Percentiles rank a stretch among this genome's conserved stretches.
Evolutionary conservation across 1,140 invertebrate genomes (phyloP).

Genomic region (Microplitis demolitor): DNA sequence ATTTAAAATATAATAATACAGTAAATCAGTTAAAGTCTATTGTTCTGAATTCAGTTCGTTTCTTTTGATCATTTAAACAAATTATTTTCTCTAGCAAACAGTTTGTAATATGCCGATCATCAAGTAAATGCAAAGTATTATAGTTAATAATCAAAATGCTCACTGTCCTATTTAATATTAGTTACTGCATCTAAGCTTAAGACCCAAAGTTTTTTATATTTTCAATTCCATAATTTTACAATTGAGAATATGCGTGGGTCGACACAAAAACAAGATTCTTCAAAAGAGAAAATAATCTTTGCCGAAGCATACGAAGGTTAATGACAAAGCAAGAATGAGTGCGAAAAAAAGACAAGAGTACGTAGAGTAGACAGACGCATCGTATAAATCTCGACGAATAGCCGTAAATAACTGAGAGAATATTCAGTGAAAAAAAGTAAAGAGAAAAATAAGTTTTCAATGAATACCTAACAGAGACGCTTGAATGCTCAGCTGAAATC

Average conservation of each 20-base stretch:
- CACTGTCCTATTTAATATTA: too few relatives aligned
- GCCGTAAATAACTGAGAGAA: conserved; percentile 52
- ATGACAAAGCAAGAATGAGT: neutral
- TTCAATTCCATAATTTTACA: too few relatives aligned
- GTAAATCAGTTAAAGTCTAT: too few relatives aligned
- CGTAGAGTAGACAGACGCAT: neutral
- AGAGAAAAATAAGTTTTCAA: conserved; percentile 43
- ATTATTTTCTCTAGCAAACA: too few relatives aligned
- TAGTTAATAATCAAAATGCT: too few relatives aligned
- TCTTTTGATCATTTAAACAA: too few relatives aligned
- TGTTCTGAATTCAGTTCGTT: too few relatives aligned
- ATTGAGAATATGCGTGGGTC: neutral
- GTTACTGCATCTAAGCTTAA: too few relatives aligned
- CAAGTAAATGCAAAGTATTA: too few relatives aligned
- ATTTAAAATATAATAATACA: too few relatives aligned
- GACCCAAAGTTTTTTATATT: too few relatives aligned
- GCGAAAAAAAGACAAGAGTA: neutral
- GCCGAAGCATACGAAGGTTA: neutral
- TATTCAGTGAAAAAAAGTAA: conserved; percentile 46
- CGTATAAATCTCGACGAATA: conserved; percentile 48
- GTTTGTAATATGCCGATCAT: too few relatives aligned
- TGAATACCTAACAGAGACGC: conserved; percentile 54
- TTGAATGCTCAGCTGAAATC: conserved; percentile 56
- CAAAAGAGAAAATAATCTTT: neutral
- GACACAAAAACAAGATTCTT: neutral